Percentiles rank a stretch among this genome's conserved stretches.
Evolutionary conservation across 2,888 invertebrate genomes (phyloP).

Genomic region (Euzetes globulus): DNA sequence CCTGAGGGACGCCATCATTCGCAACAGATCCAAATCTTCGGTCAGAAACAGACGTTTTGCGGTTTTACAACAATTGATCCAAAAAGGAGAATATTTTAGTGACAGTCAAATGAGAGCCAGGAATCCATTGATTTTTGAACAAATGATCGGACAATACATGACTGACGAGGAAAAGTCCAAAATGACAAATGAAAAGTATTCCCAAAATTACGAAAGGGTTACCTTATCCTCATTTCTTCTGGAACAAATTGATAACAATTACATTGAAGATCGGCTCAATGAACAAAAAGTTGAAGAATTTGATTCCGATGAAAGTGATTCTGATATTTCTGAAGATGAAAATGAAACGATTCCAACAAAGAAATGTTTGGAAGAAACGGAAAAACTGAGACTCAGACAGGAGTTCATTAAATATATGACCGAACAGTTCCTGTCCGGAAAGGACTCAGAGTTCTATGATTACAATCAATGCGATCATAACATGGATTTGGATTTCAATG

Average conservation of each 20-base stretch:
- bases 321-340: background rate
- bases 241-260: constrained; percentile 68
- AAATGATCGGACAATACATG: constrained; percentile 76
- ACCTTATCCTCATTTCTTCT: constrained; percentile 66
- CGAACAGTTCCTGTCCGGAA: constrained; percentile 70
- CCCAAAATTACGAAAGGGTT: constrained; percentile 43
- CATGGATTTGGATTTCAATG: constrained; percentile 67
- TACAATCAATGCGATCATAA: constrained; percentile 72
- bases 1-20: constrained; percentile 37
- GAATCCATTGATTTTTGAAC: constrained; percentile 80
- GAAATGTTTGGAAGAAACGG: constrained; percentile 45
- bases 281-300: constrained; percentile 49
- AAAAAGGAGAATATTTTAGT: constrained; percentile 69
- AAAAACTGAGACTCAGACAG: constrained; percentile 58
- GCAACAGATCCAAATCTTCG: constrained; percentile 49
- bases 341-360: background rate
- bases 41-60: constrained; percentile 72
- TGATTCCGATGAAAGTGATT: constrained; percentile 44
- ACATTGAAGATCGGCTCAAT: constrained; percentile 55
- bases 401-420: constrained; percentile 81
- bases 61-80: constrained; percentile 65
- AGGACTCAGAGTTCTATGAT: constrained; percentile 67
- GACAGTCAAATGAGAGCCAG: constrained; percentile 88
- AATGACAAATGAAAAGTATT: constrained; percentile 46
- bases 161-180: constrained; percentile 63